These are phyloP conservation scores for Ricordea florida DNA, from an alignment of 92 coral and sea anemone species.

Conservation along the genomic window DNA sequence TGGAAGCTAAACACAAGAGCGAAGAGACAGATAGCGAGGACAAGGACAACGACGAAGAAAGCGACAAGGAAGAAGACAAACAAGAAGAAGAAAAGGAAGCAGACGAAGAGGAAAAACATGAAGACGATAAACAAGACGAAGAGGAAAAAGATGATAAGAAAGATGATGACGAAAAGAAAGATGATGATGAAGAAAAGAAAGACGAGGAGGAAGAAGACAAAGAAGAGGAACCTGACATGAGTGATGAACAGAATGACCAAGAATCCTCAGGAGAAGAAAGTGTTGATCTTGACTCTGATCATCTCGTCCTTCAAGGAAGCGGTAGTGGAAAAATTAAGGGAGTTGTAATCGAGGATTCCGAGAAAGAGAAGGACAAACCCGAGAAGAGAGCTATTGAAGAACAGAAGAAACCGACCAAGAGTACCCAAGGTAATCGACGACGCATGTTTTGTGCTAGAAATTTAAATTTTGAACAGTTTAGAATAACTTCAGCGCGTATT, in stretches of 20 bases:
- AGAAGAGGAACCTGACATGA: constrained; percentile 38
- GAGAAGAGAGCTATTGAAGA: constrained; percentile 26
- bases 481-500: no score
- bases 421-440: constrained; percentile 31
- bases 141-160: constrained; percentile 10
- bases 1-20: constrained; percentile 45
- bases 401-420: constrained; percentile 1
- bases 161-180: constrained; percentile 8
- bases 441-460: background rate
- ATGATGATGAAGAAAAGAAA: constrained; percentile 25
- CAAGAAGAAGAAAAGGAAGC: constrained; percentile 31
- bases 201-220: constrained; percentile 36
- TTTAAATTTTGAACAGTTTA: no score
- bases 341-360: constrained; percentile 51
- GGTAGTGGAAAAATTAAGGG: constrained; percentile 67
- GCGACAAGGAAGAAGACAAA: constrained; percentile 18
- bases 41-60: constrained; percentile 40
- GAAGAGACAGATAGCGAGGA: constrained; percentile 60
- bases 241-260: constrained; percentile 21
- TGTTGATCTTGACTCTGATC: constrained; percentile 64
- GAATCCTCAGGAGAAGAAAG: constrained; percentile 38
- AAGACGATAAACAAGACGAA: constrained; percentile 18
- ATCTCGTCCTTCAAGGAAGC: constrained; percentile 63
- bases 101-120: background rate
- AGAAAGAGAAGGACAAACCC: constrained; percentile 48